Conservation (phyloP, 2,888 invertebrate genomes). For the Apamea crenata region DNA sequence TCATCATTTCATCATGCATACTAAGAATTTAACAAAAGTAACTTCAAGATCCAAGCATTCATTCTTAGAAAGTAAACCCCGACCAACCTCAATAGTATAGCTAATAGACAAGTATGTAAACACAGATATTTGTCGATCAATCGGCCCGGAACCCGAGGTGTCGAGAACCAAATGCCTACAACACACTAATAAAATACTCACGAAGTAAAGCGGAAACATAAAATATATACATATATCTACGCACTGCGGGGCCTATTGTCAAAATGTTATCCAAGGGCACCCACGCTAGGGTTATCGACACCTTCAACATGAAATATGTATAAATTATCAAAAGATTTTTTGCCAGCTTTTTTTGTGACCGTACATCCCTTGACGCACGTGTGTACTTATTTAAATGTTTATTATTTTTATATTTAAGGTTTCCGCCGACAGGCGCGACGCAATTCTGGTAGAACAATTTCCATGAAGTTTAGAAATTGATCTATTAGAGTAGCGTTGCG, state of each 20-base stretch:
- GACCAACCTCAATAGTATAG: conserved; percentile 12
- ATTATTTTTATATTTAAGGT: conserved; percentile 4
- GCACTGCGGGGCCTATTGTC: conserved; percentile 63
- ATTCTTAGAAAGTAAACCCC: background rate
- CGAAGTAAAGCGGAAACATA: conserved; percentile 69
- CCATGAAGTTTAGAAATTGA: background rate
- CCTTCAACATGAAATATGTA: conserved; percentile 14
- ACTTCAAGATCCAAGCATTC: conserved; percentile 4
- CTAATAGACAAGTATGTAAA: conserved; percentile 39
- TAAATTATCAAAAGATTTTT: conserved; percentile 34
- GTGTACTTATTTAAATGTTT: conserved; percentile 14
- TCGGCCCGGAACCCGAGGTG: conserved; percentile 40
- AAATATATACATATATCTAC: conserved; percentile 62
- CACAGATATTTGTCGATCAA: conserved; percentile 51
- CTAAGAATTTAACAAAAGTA: background rate
- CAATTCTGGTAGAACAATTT: background rate
- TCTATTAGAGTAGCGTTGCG: background rate
- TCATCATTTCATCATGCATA: too few relatives aligned
- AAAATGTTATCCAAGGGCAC: conserved; percentile 66
- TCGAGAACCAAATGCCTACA: conserved; percentile 37
- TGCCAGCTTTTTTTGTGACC: conserved; percentile 12
- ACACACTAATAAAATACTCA: conserved; percentile 69
- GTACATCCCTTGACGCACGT: conserved; percentile 30
- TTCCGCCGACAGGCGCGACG: background rate
- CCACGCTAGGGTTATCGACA: conserved; percentile 61